A percentile compares a stretch with the other conserved stretches of the same genome.
These are phyloP conservation scores for Chaetodon trifasciatus DNA, from an alignment of 2,797 vertebrate genomes.

Conservation along the genomic window DNA sequence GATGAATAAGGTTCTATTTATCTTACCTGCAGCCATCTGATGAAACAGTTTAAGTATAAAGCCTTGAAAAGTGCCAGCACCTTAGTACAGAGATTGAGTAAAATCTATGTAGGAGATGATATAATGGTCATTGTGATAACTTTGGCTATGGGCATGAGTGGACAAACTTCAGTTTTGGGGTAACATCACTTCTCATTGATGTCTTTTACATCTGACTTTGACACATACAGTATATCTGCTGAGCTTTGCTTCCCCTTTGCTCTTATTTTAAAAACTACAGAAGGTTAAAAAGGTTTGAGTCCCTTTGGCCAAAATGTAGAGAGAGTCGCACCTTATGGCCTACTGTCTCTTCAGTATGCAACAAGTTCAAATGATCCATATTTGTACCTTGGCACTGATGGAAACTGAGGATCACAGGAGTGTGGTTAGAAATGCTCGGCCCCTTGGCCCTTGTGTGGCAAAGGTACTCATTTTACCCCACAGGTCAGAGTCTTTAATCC, in stretches of 20 bases:
- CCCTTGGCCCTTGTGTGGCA: background rate
- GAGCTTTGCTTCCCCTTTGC: background rate
- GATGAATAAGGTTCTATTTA: background rate
- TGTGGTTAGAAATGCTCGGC: background rate
- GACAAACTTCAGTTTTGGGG: background rate
- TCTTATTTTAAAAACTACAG: background rate
- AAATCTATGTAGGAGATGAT: background rate
- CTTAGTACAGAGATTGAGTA: too few species aligned
- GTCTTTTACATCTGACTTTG: background rate
- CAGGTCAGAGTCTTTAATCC: background rate
- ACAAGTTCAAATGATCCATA: background rate
- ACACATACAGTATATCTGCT: background rate
- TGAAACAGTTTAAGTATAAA: background rate
- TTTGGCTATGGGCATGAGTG: background rate
- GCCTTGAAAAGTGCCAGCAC: background rate
- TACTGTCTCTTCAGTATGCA: background rate
- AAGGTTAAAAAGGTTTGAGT: too few species aligned
- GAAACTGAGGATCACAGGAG: background rate
- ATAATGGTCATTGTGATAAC: background rate
- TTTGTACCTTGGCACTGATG: background rate
- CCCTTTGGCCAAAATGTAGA: background rate
- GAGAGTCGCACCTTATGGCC: constrained; percentile 1
- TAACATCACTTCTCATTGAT: background rate
- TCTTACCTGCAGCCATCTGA: background rate
- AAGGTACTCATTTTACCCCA: background rate